These are phyloP conservation scores for Phallusia fumigata DNA, from an alignment of 23 tunicate species.

Conservation along the genomic window DNA sequence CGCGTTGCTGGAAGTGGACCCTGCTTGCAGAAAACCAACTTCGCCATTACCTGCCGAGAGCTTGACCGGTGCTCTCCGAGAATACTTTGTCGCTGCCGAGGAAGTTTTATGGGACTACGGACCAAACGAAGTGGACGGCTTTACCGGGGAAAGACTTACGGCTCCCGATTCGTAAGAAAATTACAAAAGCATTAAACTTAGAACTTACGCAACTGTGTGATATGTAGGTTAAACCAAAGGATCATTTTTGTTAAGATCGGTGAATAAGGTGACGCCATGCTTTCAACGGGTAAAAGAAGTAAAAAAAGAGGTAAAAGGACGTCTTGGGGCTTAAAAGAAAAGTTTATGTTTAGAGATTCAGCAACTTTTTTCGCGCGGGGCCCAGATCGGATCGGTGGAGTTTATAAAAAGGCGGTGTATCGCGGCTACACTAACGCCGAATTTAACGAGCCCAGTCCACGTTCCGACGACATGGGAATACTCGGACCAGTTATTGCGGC, in stretches of 20 bases:
- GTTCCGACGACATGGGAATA: constrained; percentile 26
- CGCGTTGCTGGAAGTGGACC: constrained; percentile 36
- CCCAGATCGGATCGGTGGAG: constrained; percentile 60
- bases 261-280: too few relatives aligned
- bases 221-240: too few relatives aligned
- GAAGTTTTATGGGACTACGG: constrained; percentile 66
- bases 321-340: too few relatives aligned
- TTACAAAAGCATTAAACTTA: too few relatives aligned
- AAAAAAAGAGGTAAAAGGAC: too few relatives aligned
- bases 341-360: constrained; percentile 31
- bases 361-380: constrained; percentile 32
- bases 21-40: constrained; percentile 27
- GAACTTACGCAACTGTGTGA: too few relatives aligned
- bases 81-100: constrained; percentile 40
- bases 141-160: constrained; percentile 9
- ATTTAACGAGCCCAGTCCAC: constrained; percentile 10
- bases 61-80: constrained; percentile 23
- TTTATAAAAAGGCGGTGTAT: constrained; percentile 61
- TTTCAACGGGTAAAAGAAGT: too few relatives aligned
- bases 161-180: constrained; percentile 3
- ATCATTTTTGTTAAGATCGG: too few relatives aligned
- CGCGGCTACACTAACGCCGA: constrained; percentile 31
- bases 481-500: constrained; percentile 70
- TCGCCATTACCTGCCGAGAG: constrained; percentile 17
- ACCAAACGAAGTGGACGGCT: constrained; percentile 49